Evolutionary conservation across 2,888 invertebrate species (phyloP), one percentile per base, ranked within the genome.

Genomic region (Leucophora obtusa): DNA sequence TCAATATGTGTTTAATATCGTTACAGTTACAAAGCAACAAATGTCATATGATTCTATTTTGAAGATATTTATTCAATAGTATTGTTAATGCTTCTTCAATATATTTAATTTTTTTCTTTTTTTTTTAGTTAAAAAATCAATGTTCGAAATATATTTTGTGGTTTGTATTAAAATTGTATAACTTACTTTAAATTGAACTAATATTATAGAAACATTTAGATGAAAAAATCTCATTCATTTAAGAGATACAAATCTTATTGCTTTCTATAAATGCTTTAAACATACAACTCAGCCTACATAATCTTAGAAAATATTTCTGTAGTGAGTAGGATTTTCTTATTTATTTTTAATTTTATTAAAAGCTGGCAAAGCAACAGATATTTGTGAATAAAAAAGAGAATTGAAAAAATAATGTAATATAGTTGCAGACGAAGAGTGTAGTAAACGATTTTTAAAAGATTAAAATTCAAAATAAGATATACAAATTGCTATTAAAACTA

Each of bases 311-410:
- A 76, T 76, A 59, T 71, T 63, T 66, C 50, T 62, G 66, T 65
- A 76, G 72, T 72, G 76, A 80, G 77, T 77, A 66, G 76, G 80
- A 77, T 77, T 73, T 77, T 76, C 28, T 77, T 77, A 81, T 81
- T 77, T 81, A 81, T 77, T 81, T 77, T 73, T 81, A 77, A 81
- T 81, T 81, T 81, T 73, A 73, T 81, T 81, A 81, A 81, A 81
- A 81, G 80, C 77, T 73, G 69, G 69, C 77, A 81, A 81, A 68
- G 58, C 75, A 75, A 81, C 77, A 81, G 76, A 77, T 80, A 54
- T 33, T 58, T 62, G 33, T 43, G 17, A 2, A n/a, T 50, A 11
- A 58, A 33, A 33, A 66, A 62, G 17, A 35, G 54, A 68, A 75
- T 35, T 33, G 21, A 75, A 47, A 75, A 47, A 71, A 50, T 58